phyloP scores from a whole-genome alignment of 2,797 vertebrate species.

The Halcyon chelicuti region DNA sequence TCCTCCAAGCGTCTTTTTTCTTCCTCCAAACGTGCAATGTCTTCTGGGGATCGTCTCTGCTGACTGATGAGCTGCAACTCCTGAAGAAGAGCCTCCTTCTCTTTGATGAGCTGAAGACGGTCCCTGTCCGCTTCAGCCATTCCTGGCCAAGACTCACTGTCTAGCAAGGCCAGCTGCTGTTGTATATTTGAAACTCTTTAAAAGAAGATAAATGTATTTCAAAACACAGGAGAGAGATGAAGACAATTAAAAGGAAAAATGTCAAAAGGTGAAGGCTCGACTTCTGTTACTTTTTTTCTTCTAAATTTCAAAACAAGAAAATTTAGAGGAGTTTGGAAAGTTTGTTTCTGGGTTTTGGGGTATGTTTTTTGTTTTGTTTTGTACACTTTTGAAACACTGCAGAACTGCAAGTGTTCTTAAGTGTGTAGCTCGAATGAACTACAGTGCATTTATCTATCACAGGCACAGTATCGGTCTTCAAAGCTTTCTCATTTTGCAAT shows the following conservation, averaged over 20 bases:
- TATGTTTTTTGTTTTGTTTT: neutral
- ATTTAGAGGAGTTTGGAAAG: neutral
- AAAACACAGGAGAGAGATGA: neutral
- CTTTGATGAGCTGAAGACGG: constrained; percentile 94
- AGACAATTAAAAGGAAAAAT: neutral
- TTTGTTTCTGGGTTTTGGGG: neutral
- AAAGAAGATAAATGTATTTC: neutral
- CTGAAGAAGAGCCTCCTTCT: constrained; percentile 96
- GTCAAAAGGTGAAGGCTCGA: neutral
- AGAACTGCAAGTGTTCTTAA: neutral
- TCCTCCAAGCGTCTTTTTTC: constrained; percentile 90
- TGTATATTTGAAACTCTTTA: constrained; percentile 93
- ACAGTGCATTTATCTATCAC: neutral
- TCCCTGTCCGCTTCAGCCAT: constrained; percentile 94
- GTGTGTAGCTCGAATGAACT: neutral
- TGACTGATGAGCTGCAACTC: constrained; percentile 92
- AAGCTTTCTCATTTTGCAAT: neutral
- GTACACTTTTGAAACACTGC: neutral
- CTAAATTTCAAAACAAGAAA: neutral
- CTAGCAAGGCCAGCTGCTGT: constrained; percentile 93
- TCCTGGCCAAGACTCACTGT: constrained; percentile 94
- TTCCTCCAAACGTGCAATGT: constrained; percentile 88
- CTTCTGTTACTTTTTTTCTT: neutral
- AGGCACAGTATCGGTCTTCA: neutral
- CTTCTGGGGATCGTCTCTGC: constrained; percentile 86